phyloP scores from a whole-genome alignment of 1,140 invertebrate genomes.

The Dryas iulia region DNA sequence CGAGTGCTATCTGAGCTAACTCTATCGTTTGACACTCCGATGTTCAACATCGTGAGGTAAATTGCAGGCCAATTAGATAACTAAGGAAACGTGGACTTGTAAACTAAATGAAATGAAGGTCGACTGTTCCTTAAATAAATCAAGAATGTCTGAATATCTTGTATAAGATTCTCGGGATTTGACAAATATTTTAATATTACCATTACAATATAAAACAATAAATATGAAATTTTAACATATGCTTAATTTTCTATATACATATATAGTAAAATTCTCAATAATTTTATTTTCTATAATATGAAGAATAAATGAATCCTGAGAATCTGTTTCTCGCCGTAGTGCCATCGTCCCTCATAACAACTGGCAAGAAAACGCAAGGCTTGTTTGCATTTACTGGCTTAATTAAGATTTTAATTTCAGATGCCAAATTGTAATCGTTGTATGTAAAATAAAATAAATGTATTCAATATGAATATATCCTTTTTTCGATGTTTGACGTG shows the following conservation, averaged over 20 bases:
- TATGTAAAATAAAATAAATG: constrained; percentile 23
- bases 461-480: constrained; percentile 27
- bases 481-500: constrained; percentile 44
- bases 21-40: background rate
- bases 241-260: background rate
- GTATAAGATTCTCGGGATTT: constrained; percentile 3
- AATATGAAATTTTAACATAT: background rate
- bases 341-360: constrained; percentile 7
- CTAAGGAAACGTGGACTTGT: background rate
- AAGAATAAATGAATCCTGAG: background rate
- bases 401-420: constrained; percentile 53
- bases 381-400: constrained; percentile 66
- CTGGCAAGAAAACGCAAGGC: constrained; percentile 32
- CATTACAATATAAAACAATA: background rate
- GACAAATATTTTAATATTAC: background rate
- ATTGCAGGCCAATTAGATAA: constrained; percentile 18
- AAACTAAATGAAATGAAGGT: background rate
- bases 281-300: background rate
- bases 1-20: constrained; percentile 58
- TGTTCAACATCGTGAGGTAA: background rate
- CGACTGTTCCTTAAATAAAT: background rate
- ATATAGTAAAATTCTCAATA: background rate
- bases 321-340: constrained; percentile 1
- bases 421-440: constrained; percentile 72
- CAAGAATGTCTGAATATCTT: constrained; percentile 1